phyloP scores from a whole-genome alignment of 2,797 vertebrate species.

The Siniperca undulata region DNA sequence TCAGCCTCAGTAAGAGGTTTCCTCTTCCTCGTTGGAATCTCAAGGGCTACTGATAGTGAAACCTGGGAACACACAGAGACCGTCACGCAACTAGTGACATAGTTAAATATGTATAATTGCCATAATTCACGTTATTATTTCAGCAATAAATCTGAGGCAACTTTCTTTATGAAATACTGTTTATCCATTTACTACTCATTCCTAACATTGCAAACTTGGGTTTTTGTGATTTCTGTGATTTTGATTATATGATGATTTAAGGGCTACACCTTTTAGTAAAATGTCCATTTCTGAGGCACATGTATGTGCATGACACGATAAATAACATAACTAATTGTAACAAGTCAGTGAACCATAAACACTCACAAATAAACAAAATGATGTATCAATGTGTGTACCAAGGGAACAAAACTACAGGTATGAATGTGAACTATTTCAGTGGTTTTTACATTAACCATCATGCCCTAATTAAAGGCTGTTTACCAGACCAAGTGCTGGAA shows the following conservation, averaged over 20 bases:
- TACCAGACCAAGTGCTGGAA: not conserved
- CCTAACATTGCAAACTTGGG: not conserved
- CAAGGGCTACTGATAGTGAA: constrained; percentile 75
- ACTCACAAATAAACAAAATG: not conserved
- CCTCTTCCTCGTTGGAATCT: constrained; percentile 82
- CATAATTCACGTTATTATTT: not conserved
- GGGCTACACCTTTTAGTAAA: not conserved
- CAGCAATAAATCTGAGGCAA: not conserved
- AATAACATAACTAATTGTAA: not conserved
- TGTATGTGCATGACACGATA: not conserved
- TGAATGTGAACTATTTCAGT: not conserved
- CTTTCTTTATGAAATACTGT: not conserved
- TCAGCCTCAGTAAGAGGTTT: constrained; percentile 86
- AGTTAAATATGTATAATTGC: not conserved
- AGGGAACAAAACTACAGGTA: not conserved
- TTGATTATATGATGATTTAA: not conserved
- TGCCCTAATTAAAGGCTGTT: not conserved
- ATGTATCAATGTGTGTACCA: not conserved
- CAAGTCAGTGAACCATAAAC: not conserved
- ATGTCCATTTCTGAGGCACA: not conserved
- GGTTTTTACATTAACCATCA: constrained; percentile 1
- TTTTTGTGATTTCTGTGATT: not conserved
- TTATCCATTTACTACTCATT: not conserved
- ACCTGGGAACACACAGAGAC: constrained; percentile 65
- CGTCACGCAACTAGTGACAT: not conserved